Percentiles rank a stretch among this genome's conserved stretches.
Conservation (phyloP, 2,113 vertebrate genomes). For the Stigmatopora argus region DNA sequence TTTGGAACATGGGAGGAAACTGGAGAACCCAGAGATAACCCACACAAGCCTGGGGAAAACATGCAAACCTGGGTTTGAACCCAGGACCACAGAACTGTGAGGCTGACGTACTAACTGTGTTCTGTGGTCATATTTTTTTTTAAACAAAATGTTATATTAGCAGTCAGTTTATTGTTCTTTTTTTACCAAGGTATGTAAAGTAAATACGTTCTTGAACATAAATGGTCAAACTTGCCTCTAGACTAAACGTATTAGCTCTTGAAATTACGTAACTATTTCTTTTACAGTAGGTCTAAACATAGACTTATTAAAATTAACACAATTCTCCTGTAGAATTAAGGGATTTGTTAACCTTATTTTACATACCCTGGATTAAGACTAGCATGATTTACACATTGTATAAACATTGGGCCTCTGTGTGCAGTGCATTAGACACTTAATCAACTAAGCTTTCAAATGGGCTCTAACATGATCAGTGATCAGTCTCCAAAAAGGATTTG, state of each 20-base stretch:
- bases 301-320: background rate
- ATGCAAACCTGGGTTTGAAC: no score
- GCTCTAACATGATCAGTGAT: no score
- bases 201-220: background rate
- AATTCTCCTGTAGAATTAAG: background rate
- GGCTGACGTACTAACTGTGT: no score
- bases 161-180: no score
- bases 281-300: background rate
- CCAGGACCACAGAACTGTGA: no score
- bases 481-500: background rate
- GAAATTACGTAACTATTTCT: background rate
- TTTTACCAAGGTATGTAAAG: background rate
- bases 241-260: background rate
- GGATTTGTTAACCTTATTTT: background rate
- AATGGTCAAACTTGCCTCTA: background rate
- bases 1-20: no score
- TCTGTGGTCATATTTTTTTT: no score
- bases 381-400: background rate
- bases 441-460: background rate
- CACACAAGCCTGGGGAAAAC: no score
- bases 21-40: no score
- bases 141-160: no score
- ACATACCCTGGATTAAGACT: background rate
- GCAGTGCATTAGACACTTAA: background rate
- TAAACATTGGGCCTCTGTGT: background rate